phyloP scores from a whole-genome alignment of 2,888 invertebrate genomes.

The Lordiphosa fenestrarum region DNA sequence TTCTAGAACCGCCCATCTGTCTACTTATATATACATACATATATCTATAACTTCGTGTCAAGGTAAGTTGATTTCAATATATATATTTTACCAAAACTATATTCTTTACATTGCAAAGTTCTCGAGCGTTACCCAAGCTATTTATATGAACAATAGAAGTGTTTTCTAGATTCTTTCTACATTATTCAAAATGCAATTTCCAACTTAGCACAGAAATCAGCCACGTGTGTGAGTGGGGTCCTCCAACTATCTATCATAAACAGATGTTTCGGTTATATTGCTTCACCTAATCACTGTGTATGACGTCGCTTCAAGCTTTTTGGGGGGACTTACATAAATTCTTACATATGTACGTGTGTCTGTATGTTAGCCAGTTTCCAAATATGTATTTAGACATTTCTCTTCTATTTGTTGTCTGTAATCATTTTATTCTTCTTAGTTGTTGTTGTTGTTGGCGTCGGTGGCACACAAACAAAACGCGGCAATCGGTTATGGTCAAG shows the following conservation, averaged over 20 bases:
- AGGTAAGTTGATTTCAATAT: constrained; percentile 50
- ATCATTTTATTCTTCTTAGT: constrained; percentile 6
- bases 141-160: not conserved
- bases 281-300: constrained; percentile 27
- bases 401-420: not conserved
- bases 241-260: constrained; percentile 7
- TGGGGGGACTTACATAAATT: not conserved
- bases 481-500: constrained; percentile 61
- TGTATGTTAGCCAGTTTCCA: not conserved
- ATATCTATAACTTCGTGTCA: constrained; percentile 38
- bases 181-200: constrained; percentile 39
- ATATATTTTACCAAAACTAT: not conserved
- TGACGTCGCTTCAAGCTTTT: constrained; percentile 33
- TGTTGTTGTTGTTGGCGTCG: constrained; percentile 20
- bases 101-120: constrained; percentile 57
- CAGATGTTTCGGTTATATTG: constrained; percentile 28
- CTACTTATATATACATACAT: constrained; percentile 32
- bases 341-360: not conserved
- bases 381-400: constrained; percentile 22
- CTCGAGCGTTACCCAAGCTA: constrained; percentile 29
- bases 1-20: constrained; percentile 39
- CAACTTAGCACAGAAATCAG: constrained; percentile 13
- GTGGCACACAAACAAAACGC: constrained; percentile 28
- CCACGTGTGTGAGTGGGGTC: constrained; percentile 2
- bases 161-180: constrained; percentile 4